Percentiles rank a stretch among this genome's conserved stretches.
phyloP scores from a whole-genome alignment of 2,888 invertebrate species.

The Agapostemon virescens region DNA sequence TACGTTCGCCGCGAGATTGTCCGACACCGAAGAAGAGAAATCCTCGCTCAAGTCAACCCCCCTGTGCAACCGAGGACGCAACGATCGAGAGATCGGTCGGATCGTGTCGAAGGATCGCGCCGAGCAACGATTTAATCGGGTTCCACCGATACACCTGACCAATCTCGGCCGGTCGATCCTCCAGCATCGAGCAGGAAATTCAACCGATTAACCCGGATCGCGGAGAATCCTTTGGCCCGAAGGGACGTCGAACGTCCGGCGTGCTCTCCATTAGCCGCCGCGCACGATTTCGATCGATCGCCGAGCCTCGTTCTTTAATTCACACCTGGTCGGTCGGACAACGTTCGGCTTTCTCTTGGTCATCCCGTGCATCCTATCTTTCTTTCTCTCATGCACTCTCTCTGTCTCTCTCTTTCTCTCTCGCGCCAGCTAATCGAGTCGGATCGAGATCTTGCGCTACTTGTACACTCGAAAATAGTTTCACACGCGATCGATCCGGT shows the following conservation, averaged over 20 bases:
- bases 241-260: constrained; percentile 29
- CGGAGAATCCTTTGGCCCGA: constrained; percentile 28
- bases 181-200: constrained; percentile 49
- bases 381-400: neutral
- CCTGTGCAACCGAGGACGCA: constrained; percentile 2
- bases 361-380: neutral
- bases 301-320: constrained; percentile 18
- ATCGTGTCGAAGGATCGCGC: constrained; percentile 15
- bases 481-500: constrained; percentile 26
- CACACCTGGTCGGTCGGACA: neutral
- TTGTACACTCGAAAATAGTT: neutral
- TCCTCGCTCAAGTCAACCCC: neutral
- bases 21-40: constrained; percentile 3
- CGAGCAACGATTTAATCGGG: constrained; percentile 39
- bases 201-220: constrained; percentile 21
- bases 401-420: neutral
- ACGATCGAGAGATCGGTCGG: neutral
- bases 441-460: neutral
- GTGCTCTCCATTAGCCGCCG: constrained; percentile 37
- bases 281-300: constrained; percentile 33
- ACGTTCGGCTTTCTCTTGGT: neutral
- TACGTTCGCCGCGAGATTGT: constrained; percentile 36
- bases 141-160: neutral
- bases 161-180: constrained; percentile 26
- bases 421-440: neutral